Evolutionary conservation across 2,113 vertebrate species (phyloP).

Genomic region (Crotalus viridis): DNA sequence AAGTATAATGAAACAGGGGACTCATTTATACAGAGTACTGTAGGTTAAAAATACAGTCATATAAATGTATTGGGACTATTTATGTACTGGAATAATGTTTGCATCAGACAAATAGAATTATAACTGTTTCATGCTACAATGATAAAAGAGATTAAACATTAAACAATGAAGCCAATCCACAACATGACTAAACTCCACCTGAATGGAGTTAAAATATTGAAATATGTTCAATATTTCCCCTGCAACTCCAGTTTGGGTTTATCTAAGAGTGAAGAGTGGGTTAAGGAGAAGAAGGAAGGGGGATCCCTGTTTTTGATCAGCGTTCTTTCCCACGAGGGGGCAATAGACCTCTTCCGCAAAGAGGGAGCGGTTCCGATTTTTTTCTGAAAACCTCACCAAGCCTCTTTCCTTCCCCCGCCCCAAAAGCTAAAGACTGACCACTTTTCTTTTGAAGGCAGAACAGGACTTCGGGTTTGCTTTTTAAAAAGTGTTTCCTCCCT

Average conservation of each 20-base stretch:
- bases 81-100: no score
- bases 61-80: no score
- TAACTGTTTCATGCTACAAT: neutral
- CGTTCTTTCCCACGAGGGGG: constrained; percentile 54
- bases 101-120: no score
- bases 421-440: neutral
- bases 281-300: no score
- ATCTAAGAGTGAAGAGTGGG: neutral
- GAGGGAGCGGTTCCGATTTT: neutral
- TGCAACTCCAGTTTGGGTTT: neutral
- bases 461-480: neutral
- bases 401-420: neutral
- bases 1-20: no score
- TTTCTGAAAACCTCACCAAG: neutral
- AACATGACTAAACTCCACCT: neutral
- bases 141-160: neutral
- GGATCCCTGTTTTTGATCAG: constrained; percentile 10
- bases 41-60: no score
- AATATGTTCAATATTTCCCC: neutral
- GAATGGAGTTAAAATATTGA: neutral
- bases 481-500: neutral
- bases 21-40: no score
- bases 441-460: neutral
- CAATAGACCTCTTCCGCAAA: constrained; percentile 34
- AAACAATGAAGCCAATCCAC: neutral